A percentile compares a stretch with the other conserved stretches of the same genome.
These are phyloP conservation scores for Zaprionus vittiger DNA, from an alignment of 1,140 invertebrate species.

Conservation along the genomic window DNA sequence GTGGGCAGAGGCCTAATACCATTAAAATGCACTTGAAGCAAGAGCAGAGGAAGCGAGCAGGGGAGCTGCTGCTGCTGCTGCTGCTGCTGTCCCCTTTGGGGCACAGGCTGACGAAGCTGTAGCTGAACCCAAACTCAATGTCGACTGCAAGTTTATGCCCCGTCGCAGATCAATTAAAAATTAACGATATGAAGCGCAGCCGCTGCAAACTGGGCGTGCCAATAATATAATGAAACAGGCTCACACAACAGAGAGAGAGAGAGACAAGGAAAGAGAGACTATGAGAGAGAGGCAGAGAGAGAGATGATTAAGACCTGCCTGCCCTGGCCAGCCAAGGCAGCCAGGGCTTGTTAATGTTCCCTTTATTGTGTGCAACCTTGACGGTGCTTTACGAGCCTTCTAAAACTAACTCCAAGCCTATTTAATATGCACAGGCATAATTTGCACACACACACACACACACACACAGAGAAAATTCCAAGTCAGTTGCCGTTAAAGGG, in stretches of 20 bases:
- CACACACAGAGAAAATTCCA: too few relatives aligned
- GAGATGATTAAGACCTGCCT: slow-evolving; percentile 40
- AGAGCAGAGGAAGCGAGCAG: not conserved
- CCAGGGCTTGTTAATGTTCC: slow-evolving; percentile 34
- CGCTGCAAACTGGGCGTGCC: slow-evolving; percentile 75
- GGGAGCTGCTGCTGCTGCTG: slow-evolving; percentile 10
- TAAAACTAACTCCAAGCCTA: slow-evolving; percentile 40
- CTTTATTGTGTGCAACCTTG: slow-evolving; percentile 12
- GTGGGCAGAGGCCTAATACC: slow-evolving; percentile 60
- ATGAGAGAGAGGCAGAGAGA: not conserved
- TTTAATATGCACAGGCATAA: slow-evolving; percentile 82
- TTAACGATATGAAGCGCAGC: slow-evolving; percentile 82
- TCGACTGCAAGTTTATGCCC: slow-evolving; percentile 58
- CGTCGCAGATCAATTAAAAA: slow-evolving; percentile 84
- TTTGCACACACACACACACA: slow-evolving; percentile 61
- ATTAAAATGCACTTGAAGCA: slow-evolving; percentile 77
- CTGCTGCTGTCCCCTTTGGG: slow-evolving; percentile 36
- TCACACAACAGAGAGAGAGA: slow-evolving; percentile 14
- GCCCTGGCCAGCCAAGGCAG: not conserved
- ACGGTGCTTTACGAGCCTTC: slow-evolving; percentile 7
- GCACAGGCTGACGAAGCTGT: slow-evolving; percentile 61
- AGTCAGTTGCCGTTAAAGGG: slow-evolving; percentile 22
- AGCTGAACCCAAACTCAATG: slow-evolving; percentile 23
- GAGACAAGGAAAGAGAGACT: not conserved
- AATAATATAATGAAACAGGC: slow-evolving; percentile 83